Base-by-base conservation (phyloP, 2,113 vertebrate species). In the Mesocricetus auratus region DNA sequence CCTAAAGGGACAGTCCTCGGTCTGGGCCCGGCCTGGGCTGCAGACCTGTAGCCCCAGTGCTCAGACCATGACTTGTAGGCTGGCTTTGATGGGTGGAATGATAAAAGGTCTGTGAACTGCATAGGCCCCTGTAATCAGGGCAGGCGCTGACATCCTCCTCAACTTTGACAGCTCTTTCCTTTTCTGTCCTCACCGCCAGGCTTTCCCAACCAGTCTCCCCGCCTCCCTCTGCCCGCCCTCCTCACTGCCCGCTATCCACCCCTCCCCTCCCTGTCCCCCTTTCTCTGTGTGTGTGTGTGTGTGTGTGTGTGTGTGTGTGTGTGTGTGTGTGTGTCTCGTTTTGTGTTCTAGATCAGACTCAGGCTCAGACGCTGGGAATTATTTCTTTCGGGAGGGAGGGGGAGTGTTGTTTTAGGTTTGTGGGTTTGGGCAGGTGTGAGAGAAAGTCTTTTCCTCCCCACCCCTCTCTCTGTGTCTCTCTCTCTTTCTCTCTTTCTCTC, bases 81-180 rank as follows among this genome's bases (percentile, higher is more conserved):
- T 98, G 98, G 98, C 98, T 99, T 98, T 98, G 98, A 99, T 99
- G 98, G 98, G 97, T 98, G 97, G 96, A 98, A 98, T 99, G 99
- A 99, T 99, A 99, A 99, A 99, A 99, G 99, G 98, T 99, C 99
- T 99, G 98, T 99, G 99, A 99, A 99, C 98, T 98, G 98, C 98
- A 98, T 98, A 99, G 99, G 98, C 99, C 99, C 98, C 99, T 98
- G 99, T 99, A 99, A 99, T 99, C 99, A 99, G 99, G 99, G 99
- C 99, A 99, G 99, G 99, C 97, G 98, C 99, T 99, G 99, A 99
- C 99, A 99, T 99, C 99, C 99, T 99, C 99, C 99, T 99, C 99
- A 99, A 99, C 98, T 99, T 99, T 99, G 99, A 99, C 99, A 99
- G 99, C 98, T 98, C 98, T 98, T 99, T 99, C 99, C 99, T 99